Percentiles rank a stretch among this genome's conserved stretches.
Evolutionary conservation across 2,113 vertebrate genomes (phyloP).

Genomic region (Anolis carolinensis): DNA sequence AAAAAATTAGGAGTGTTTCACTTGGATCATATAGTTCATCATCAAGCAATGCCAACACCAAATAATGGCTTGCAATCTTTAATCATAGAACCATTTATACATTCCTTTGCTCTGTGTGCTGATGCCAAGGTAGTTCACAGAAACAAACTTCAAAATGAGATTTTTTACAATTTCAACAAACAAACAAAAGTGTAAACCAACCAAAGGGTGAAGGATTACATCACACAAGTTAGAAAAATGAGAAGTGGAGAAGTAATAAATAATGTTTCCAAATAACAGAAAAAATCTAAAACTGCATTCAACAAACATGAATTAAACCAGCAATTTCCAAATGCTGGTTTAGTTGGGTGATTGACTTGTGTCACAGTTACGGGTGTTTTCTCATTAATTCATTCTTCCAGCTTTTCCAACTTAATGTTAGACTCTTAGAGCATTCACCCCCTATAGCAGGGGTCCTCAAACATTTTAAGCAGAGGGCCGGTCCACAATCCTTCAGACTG

Average conservation of each 20-base stretch:
- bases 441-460: no score
- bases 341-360: background rate
- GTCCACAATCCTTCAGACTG: no score
- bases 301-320: background rate
- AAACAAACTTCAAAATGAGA: conserved; percentile 40
- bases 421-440: no score
- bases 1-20: conserved; percentile 35
- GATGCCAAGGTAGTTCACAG: conserved; percentile 41
- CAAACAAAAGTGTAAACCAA: background rate
- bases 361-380: background rate
- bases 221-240: background rate
- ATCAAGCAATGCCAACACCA: conserved; percentile 55
- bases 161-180: conserved; percentile 36
- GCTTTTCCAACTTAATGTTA: no score
- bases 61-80: conserved; percentile 44
- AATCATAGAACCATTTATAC: conserved; percentile 49
- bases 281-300: background rate
- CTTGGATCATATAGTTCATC: conserved; percentile 45
- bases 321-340: background rate
- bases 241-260: background rate
- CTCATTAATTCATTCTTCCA: no score
- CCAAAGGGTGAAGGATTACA: background rate
- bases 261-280: background rate
- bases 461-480: no score
- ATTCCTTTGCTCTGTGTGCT: conserved; percentile 50